Evolutionary conservation across 2,113 vertebrate genomes (phyloP).

Genomic region (Nyctibius bracteatus): DNA sequence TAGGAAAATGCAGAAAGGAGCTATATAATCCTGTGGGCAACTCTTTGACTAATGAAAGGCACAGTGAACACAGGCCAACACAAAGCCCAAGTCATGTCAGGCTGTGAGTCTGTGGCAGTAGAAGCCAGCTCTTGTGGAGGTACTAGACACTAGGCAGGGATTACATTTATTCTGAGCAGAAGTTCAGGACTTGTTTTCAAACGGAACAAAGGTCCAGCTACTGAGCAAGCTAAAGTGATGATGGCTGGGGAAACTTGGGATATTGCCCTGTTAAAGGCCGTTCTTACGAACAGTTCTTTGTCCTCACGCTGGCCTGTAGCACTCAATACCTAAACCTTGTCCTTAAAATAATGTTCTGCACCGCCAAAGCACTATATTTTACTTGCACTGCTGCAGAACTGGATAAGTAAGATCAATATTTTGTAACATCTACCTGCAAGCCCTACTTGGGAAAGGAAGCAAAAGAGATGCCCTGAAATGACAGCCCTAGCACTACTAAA

Average conservation of each 20-base stretch:
- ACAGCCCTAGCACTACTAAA: neutral
- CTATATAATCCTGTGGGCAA: neutral
- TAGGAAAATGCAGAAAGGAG: neutral
- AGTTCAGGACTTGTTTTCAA: neutral
- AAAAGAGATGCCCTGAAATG: neutral
- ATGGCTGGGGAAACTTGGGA: neutral
- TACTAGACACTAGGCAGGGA: neutral
- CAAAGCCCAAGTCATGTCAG: neutral
- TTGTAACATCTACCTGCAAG: neutral
- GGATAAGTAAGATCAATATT: neutral
- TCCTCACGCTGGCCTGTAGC: neutral
- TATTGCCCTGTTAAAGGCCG: neutral
- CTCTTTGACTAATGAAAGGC: neutral
- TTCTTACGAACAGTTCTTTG: neutral
- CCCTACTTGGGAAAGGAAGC: neutral
- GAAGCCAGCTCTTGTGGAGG: neutral
- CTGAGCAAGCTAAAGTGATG: neutral
- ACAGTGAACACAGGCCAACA: neutral
- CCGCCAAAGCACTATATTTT: neutral
- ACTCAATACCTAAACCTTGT: neutral
- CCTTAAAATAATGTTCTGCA: neutral
- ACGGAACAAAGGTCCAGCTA: neutral
- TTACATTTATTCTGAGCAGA: neutral
- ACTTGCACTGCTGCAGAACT: neutral
- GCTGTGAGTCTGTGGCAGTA: neutral